Conservation (phyloP, 2,888 invertebrate genomes). For the Furcula furcula region DNA sequence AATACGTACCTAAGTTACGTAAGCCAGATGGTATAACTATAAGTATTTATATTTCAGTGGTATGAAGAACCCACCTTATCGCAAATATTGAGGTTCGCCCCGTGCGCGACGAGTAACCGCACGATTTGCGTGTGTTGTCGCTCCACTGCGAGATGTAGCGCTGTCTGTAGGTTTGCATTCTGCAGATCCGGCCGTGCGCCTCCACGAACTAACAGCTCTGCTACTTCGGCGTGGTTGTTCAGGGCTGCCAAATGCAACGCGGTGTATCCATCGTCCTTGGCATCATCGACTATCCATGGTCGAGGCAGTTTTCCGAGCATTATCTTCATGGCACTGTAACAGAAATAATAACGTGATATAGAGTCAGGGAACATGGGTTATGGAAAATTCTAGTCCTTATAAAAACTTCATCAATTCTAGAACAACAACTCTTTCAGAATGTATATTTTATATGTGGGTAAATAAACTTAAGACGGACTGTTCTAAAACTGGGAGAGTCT, state of each 20-base stretch:
- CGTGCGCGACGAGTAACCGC: slow-evolving; percentile 94
- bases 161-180: slow-evolving; percentile 97
- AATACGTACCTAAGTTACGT: no score
- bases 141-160: slow-evolving; percentile 96
- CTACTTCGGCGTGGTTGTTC: slow-evolving; percentile 98
- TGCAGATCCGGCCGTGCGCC: slow-evolving; percentile 97
- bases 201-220: slow-evolving; percentile 93
- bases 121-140: slow-evolving; percentile 99
- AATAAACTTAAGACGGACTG: no score
- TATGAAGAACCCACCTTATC: slow-evolving; percentile 97
- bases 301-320: slow-evolving; percentile 95
- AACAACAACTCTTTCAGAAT: no score
- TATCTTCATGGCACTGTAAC: slow-evolving; percentile 96
- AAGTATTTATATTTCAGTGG: no score
- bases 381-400: no score
- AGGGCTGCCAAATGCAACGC: slow-evolving; percentile 97
- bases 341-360: no score
- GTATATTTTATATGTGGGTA: no score
- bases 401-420: no score
- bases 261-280: slow-evolving; percentile 99
- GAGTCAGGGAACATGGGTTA: no score
- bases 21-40: not conserved
- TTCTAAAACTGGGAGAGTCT: slow-evolving; percentile 8
- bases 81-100: slow-evolving; percentile 96
- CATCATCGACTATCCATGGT: slow-evolving; percentile 99